Base-by-base conservation (phyloP, 2,797 vertebrate species). In the Coracias cyanogaster region DNA sequence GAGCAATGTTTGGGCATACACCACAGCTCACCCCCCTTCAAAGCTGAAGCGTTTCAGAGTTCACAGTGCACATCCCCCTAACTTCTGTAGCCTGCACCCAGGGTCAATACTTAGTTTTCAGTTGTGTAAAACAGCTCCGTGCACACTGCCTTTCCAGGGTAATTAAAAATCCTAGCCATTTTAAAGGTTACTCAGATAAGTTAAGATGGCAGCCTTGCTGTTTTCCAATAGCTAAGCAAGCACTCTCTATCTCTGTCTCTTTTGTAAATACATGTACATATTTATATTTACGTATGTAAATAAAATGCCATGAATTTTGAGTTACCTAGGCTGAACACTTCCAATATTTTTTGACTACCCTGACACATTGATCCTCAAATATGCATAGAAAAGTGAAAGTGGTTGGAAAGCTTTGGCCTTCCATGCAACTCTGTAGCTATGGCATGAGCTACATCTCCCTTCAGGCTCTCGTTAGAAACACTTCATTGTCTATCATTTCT, bases 121-220 rank as follows among this genome's bases (percentile, higher is more conserved):
- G 18, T 26, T 26, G 11, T 5, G 41, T 72, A 58, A 52, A 64
- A 64, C 26, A 71, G 64, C 10, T 91, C 49, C 51, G 28, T 39
- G 41, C 22, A 71, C 24, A n/a, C 33, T 35, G 43, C 24, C 14
- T 88, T 86, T 48, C 46, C n/a, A 69, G 9, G 10, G 33, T 48
- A 91, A 83, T 65, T 65, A 74, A 92, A 93, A 92, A 60, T 16
- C 28, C 22, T 76, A 90, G 25, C 29, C 82, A 52, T 3, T 15
- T 72, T 54, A 62, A 43, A 46, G 55, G 52, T 66, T 29, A 62
- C 21, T 51, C 58, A 62, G 31, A 61, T 9, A 94, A 57, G 21
- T 62, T 71, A 78, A 65, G 41, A 57, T 16, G 20, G 70, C n/a
- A 90, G 35, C 6, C 43, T 61, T 1, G 0, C 28, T 82, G 51